phyloP scores from a whole-genome alignment of 2,113 vertebrate species.

The Muscicapa adusta region DNA sequence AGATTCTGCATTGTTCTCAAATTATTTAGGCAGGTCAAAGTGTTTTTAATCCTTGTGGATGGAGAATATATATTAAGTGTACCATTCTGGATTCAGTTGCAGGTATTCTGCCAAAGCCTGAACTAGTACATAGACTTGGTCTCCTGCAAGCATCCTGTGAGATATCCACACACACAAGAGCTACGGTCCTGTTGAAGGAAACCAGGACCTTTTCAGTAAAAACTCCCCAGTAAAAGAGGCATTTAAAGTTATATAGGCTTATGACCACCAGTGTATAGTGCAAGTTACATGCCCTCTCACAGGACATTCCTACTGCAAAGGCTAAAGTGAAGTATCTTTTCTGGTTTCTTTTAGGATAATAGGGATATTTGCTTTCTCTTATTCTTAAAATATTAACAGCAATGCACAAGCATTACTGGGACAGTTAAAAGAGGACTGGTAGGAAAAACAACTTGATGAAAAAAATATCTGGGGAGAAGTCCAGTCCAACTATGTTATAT shows the following conservation, averaged over 20 bases:
- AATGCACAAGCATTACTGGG: not conserved
- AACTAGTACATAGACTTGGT: not conserved
- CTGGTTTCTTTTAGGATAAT: not conserved
- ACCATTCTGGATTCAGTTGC: not conserved
- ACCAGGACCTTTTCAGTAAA: not conserved
- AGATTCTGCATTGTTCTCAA: not conserved
- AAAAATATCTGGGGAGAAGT: not conserved
- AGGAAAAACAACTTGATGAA: not conserved
- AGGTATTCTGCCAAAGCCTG: not conserved
- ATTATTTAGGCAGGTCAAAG: not conserved
- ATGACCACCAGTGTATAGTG: not conserved
- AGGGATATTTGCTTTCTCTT: not conserved
- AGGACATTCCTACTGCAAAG: not conserved
- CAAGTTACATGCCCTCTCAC: not conserved
- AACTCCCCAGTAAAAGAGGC: not conserved
- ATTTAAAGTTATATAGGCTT: not conserved
- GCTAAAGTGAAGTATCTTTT: not conserved
- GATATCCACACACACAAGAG: not conserved
- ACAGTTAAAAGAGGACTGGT: not conserved
- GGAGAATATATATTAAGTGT: not conserved
- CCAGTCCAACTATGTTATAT: not conserved
- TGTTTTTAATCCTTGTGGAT: not conserved
- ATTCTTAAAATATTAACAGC: not conserved
- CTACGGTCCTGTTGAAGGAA: not conserved
- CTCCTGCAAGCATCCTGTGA: not conserved